phyloP scores from a whole-genome alignment of 2,888 invertebrate genomes.

The Zootermopsis nevadensis region DNA sequence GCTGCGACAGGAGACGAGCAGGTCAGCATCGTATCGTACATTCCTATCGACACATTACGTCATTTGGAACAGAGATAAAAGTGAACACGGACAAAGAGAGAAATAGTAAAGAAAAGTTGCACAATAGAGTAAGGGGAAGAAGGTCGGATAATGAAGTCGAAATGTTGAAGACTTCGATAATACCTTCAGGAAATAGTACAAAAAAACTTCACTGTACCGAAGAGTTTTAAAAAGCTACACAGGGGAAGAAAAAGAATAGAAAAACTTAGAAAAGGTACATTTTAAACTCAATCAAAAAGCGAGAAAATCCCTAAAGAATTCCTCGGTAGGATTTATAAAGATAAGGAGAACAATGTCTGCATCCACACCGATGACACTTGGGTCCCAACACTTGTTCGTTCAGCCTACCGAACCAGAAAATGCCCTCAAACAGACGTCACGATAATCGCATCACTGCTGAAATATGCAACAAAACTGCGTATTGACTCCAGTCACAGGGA shows the following conservation, averaged over 20 bases:
- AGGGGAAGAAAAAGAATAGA: neutral
- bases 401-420: slow-evolving; percentile 12
- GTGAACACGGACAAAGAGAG: neutral
- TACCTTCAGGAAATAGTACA: slow-evolving; percentile 9
- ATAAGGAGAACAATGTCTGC: neutral
- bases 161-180: neutral
- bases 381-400: neutral
- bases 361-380: neutral
- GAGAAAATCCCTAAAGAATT: slow-evolving; percentile 5
- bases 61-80: neutral
- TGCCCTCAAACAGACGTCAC: neutral
- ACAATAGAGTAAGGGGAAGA: neutral
- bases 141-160: slow-evolving; percentile 16
- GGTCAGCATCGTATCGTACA: neutral
- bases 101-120: neutral
- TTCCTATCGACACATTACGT: neutral
- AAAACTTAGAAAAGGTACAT: neutral
- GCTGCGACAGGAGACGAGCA: too few species aligned
- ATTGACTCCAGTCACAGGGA: neutral
- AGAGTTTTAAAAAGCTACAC: neutral
- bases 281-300: neutral
- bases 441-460: neutral
- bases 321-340: neutral
- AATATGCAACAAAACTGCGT: neutral
- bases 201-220: neutral